A percentile compares a stretch with the other conserved stretches of the same genome.
Evolutionary conservation across 2,113 vertebrate species (phyloP).

Genomic region (Hyperopisus bebe): DNA sequence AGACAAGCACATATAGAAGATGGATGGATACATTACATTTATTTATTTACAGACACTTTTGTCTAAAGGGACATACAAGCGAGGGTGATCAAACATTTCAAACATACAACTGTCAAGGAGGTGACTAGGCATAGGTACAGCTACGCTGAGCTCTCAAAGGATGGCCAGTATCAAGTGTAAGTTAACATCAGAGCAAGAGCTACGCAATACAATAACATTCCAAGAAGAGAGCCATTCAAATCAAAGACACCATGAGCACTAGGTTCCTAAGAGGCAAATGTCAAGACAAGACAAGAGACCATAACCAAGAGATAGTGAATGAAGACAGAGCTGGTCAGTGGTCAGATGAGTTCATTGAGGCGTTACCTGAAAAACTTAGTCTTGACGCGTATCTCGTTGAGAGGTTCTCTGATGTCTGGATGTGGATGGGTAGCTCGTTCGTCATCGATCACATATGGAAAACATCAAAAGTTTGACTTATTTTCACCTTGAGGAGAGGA

Average conservation of each 20-base stretch:
- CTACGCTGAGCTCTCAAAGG: not conserved
- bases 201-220: not conserved
- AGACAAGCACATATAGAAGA: not conserved
- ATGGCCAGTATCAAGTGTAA: not conserved
- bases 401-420: not conserved
- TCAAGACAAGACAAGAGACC: not conserved
- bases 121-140: not conserved
- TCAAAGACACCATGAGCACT: not conserved
- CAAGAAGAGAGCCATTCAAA: not conserved
- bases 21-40: not conserved
- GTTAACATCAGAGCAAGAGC: not conserved
- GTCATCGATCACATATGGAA: not conserved
- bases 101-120: not conserved
- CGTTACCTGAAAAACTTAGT: not conserved
- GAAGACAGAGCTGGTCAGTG: not conserved
- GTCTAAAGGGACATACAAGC: not conserved
- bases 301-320: not conserved
- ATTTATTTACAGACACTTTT: not conserved
- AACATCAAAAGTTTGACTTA: not conserved
- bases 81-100: not conserved
- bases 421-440: not conserved
- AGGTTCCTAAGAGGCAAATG: not conserved
- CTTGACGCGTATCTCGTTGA: not conserved
- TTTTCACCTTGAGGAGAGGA: not conserved
- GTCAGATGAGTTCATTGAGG: not conserved